Conservation (phyloP, 2,797 vertebrate species). For the Bufotes viridis region DNA sequence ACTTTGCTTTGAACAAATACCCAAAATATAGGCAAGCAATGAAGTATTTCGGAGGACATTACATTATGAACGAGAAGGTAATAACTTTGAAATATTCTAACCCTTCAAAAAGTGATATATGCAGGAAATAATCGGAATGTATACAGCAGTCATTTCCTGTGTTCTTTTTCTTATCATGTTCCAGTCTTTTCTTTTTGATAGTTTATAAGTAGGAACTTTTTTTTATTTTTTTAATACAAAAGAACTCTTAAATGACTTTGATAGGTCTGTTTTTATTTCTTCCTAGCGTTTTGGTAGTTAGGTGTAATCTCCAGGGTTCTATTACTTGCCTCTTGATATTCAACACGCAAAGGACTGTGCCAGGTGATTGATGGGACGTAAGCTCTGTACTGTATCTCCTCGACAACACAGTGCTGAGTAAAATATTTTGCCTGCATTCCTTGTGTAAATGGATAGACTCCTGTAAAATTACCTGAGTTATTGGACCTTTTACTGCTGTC, state of each 20-base stretch:
- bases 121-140: not conserved
- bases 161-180: slow-evolving; percentile 13
- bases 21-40: not conserved
- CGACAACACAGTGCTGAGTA: slow-evolving; percentile 57
- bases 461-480: slow-evolving; percentile 63
- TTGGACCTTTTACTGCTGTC: slow-evolving; percentile 57
- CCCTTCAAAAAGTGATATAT: not conserved
- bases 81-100: not conserved
- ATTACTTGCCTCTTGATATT: slow-evolving; percentile 63
- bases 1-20: not conserved
- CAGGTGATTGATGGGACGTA: slow-evolving; percentile 47
- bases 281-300: slow-evolving; percentile 60
- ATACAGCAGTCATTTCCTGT: not conserved
- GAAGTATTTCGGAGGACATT: not conserved
- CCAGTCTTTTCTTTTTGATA: slow-evolving; percentile 31
- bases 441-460: slow-evolving; percentile 54
- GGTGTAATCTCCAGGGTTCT: slow-evolving; percentile 44
- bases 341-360: slow-evolving; percentile 55
- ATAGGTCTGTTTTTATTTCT: slow-evolving; percentile 61
- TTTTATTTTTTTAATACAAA: slow-evolving; percentile 13
- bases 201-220: slow-evolving; percentile 26
- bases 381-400: slow-evolving; percentile 60
- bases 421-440: slow-evolving; percentile 62
- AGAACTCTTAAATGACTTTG: slow-evolving; percentile 58
- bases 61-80: not conserved